phyloP scores from a whole-genome alignment of 2,888 invertebrate species.

The Apodemia zela region DNA sequence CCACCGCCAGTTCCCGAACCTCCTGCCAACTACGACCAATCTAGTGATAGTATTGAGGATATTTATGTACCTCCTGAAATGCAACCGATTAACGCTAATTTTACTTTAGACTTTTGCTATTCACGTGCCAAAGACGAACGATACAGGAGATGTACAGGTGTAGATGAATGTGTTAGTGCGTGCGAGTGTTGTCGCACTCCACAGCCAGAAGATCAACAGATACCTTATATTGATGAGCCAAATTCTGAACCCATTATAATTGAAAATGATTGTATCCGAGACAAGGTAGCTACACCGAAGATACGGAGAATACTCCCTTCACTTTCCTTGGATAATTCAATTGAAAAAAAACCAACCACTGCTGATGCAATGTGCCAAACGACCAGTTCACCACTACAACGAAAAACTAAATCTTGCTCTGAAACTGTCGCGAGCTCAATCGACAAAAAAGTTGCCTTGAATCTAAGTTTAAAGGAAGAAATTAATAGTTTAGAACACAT shows the following conservation, averaged over 20 bases:
- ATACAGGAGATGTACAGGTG: conserved; percentile 57
- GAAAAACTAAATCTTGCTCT: conserved; percentile 35
- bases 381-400: conserved; percentile 47
- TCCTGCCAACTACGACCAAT: conserved; percentile 49
- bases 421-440: conserved; percentile 19
- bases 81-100: conserved; percentile 63
- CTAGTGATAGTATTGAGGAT: conserved; percentile 54
- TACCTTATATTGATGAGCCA: conserved; percentile 73
- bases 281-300: conserved; percentile 60
- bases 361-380: conserved; percentile 68
- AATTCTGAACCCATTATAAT: conserved; percentile 68
- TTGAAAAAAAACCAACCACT: conserved; percentile 53
- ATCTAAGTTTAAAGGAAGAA: conserved; percentile 51
- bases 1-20: conserved; percentile 53
- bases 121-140: conserved; percentile 43
- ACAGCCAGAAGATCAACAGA: conserved; percentile 62
- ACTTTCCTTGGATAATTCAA: conserved; percentile 58
- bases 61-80: conserved; percentile 62
- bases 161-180: conserved; percentile 66
- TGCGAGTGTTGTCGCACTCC: conserved; percentile 72
- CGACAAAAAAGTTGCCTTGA: conserved; percentile 48
- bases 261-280: conserved; percentile 54
- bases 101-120: conserved; percentile 61
- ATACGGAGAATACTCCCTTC: conserved; percentile 68
- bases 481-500: conserved; percentile 49